Evolutionary conservation across 2,888 invertebrate genomes (phyloP), one percentile per base, ranked within the genome.

Genomic region (Argynnis bischoffii): DNA sequence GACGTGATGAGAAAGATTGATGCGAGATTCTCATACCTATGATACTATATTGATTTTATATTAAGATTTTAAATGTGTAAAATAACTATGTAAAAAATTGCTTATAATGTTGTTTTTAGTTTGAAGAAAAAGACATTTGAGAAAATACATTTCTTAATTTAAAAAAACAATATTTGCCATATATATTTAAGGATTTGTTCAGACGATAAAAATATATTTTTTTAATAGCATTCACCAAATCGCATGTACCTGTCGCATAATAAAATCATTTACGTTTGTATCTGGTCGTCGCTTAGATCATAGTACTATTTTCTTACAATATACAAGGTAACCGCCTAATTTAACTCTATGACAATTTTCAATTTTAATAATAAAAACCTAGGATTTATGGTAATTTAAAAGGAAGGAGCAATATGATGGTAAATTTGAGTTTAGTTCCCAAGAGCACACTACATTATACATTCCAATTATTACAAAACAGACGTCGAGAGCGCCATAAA

Each of bases 1-100:
- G 88, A 86, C 89, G 86, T 86, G 88, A 88, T 86, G 87, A 84
- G 66, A 78, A 86, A 89, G 90, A 90, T 90, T 90, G 87, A 91
- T 90, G 90, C 74, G 70, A 70, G 67, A 66, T 63, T 61, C 57
- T 57, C 60, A 56, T 6, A 21, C 68, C 69, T 70, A 73, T 74
- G 57, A 66, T 69, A 59, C 80, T 79, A 78, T 41, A 41, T 78
- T 81, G 82, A 66, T 65, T 61, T 61, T 61, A 53, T 61, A 61
- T 53, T 53, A n/a, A 15, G 5, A 61, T 50, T 61, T 51, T 18
- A 51, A 61, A 50, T 61, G 50, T 35, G 15, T 26, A 48, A 16
- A 15, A 47, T 59, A n/a, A n/a, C n/a, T n/a, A 16, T 41, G 51
- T 61, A 53, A 13, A 41, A 35, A 2, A n/a, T 31, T 5, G 14